Evolutionary conservation across 30 jellyfish, hydroid and myxozoan species (phyloP), one percentile per base, ranked within the genome.

Genomic region (Pelagia noctiluca): DNA sequence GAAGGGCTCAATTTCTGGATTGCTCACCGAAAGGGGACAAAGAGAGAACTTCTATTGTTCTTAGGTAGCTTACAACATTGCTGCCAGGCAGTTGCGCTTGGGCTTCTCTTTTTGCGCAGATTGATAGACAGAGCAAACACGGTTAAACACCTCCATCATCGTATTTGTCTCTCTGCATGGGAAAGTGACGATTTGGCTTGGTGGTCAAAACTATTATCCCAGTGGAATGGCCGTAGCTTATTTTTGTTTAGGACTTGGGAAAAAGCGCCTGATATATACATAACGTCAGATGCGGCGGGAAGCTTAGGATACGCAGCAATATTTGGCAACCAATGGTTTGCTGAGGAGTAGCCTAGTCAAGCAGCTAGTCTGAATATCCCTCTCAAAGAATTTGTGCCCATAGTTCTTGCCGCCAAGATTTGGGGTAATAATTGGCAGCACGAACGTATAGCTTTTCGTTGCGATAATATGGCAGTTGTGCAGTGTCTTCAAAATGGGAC

Each of bases 401-500:
- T 42, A 5, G 57, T 42, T 42, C 16, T 42, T 8, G 57, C 57
- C 12, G 57, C 57, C 16, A 5, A 16, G 12, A 8, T 42, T 42
- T 42, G 57, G 57, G 57, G 57, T 5, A 42, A 42, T 16, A 5
- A 8, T 16, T 42, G 57, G 57, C 57, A 42, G 16, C 16, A 16
- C 16, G 16, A 42, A 16, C 8, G 57, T 5, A 16, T 42, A 42
- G 57, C 16, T 5, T 42, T 42, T 42, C 29, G 35, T 4, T 60
- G 73, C n/a, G 35, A 60, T 22, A 23, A 60, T 13, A 29, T 60
- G 73, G 73, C 36, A 67, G 28, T 67, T 7, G 80, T 67, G 67
- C 49, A 22, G 10, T n/a, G 72, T 24, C 72, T 60, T 8, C 72
- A 60, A 22, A 8, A 60, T 5, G 57, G 12, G 30, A 74, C 35